Evolutionary conservation across 2,113 vertebrate species (phyloP), one percentile per base, ranked within the genome.

Genomic region (Perca flavescens): DNA sequence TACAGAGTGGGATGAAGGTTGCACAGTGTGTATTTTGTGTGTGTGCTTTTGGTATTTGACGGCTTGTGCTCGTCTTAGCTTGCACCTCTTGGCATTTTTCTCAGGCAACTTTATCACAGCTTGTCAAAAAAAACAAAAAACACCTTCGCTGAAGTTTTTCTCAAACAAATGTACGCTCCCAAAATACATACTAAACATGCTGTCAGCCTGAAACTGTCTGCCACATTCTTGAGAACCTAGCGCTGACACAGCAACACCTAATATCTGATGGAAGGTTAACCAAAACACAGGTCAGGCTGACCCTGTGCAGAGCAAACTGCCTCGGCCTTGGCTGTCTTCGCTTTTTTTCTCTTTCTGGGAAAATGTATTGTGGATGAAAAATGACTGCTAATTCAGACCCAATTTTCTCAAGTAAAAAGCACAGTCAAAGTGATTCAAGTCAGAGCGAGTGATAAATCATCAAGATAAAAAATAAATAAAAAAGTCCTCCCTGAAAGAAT

Each of bases 271-370:
- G 75, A 86, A 82, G 54, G 63, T 52, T 71, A 46, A 60, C 28
- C 74, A 63, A 65, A 91, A 61, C 87, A 85, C 21, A 3, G 89
- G 90, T 92, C 93, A 88, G 34, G 16, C 6, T 60, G 88, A 90
- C 90, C 91, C 79, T 13, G 77, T 6, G 1, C 25, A 17, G 53
- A 70, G 28, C 60, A 74, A 34, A 21, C 28, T 16, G 73, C 56
- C 74, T 72, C 57, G 3, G 47, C 83, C 79, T 72, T 88, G 74
- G 2, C 47, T 10, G 6, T 25, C 6, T 71, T 46, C 17, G 62
- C 61, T 17, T 53, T 61, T 13, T 21, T 13, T 16, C 46, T 22
- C 49, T 57, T 68, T 62, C 53, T 28, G 22, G 47, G 36, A 64
- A 36, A 52, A 28, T 71, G 47, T 28, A 15, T 56, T 15, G 36